A percentile compares a stretch with the other conserved stretches of the same genome.
phyloP scores from a whole-genome alignment of 1,140 invertebrate species.

The Scylla paramamosain region DNA sequence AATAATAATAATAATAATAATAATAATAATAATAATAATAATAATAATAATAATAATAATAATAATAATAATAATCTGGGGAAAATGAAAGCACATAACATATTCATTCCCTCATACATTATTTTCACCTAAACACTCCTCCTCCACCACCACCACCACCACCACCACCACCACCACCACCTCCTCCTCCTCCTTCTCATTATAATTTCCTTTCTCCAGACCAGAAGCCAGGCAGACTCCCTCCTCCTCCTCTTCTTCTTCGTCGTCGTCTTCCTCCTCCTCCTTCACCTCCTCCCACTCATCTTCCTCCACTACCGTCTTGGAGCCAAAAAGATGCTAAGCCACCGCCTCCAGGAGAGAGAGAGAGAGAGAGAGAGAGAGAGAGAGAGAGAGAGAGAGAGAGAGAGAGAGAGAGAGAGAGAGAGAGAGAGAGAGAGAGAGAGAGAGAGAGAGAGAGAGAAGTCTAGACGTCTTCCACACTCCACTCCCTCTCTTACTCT shows the following conservation, averaged over 20 bases:
- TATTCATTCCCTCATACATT: background rate
- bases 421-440: constrained; percentile 20
- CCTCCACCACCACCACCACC: background rate
- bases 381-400: constrained; percentile 20
- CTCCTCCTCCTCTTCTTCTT: background rate
- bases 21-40: no score
- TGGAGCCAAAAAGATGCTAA: constrained; percentile 2
- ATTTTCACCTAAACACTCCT: background rate
- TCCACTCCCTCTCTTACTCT: background rate
- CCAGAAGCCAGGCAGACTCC: background rate
- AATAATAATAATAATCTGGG: background rate
- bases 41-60: background rate
- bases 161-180: background rate
- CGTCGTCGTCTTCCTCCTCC: background rate
- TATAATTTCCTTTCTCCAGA: constrained; percentile 23
- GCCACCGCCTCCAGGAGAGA: constrained; percentile 4
- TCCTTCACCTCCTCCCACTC: background rate
- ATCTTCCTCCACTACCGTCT: background rate
- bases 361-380: constrained; percentile 20
- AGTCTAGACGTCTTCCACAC: constrained; percentile 20
- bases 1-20: background rate
- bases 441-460: background rate
- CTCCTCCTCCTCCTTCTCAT: background rate
- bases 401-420: constrained; percentile 4
- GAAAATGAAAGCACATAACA: background rate